Evolutionary conservation across 2,888 invertebrate species (phyloP), one percentile per base, ranked within the genome.

Genomic region (Cheilosia impressa): DNA sequence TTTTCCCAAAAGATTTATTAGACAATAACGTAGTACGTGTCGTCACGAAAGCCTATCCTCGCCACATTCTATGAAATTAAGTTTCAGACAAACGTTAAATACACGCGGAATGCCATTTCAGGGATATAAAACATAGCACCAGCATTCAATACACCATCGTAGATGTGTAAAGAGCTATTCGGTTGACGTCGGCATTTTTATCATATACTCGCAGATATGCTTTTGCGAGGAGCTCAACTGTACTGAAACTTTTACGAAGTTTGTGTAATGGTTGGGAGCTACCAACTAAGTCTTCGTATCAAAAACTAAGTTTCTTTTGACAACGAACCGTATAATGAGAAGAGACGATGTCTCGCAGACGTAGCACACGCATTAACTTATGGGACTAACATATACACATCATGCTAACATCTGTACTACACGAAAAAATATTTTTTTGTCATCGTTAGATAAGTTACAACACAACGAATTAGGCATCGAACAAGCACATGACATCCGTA

Each of bases 271-370:
- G 43, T 45, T 47, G n/a, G 45, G 13, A 13, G 38, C 38, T 13
- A 38, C 13, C 57, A 50, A 75, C 34, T 47, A 66, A 75, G 65
- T 75, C 47, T 65, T 50, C 27, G 55, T 57, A 38, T 65, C 57
- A 75, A 75, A 65, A 75, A 75, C 57, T 75, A 66, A 34, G 65
- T 66, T 66, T 66, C 27, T 58, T 58, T 65, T 55, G 24, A 10
- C 38, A 57, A 43, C 10, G 47, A 17, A 15, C 47, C 47, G 4
- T 27, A 2, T 58, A 66, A 38, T 13, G 38, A 38, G 13, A 38
- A 13, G 68, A 66, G 17, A 71, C 17, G 38, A 27, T 6, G 6
- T 6, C 27, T 27, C 27, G 6, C 6, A 53, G 24, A 71, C 17
- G 38, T 13, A 13, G 38, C 4, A 4, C 13, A 38, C 38, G 38